These are phyloP conservation scores for Lasioglossum figueresi DNA, from an alignment of 2,888 invertebrate species.

Conservation along the genomic window DNA sequence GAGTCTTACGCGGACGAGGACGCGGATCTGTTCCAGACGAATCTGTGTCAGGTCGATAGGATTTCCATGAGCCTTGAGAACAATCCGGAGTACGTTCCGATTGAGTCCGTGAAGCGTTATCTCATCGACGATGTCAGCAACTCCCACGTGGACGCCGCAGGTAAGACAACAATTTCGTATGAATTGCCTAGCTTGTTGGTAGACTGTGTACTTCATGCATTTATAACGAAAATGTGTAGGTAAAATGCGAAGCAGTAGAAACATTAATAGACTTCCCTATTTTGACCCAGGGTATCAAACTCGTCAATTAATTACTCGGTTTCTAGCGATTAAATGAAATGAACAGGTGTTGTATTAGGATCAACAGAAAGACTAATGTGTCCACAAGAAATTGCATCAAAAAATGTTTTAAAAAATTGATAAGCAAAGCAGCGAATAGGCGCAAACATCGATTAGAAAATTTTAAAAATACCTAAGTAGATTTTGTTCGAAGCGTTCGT, in stretches of 20 bases:
- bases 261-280: not conserved
- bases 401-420: not conserved
- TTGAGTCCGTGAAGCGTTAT: constrained; percentile 78
- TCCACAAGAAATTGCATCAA: too few relatives aligned
- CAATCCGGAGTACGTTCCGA: constrained; percentile 80
- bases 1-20: constrained; percentile 67
- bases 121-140: constrained; percentile 73
- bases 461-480: not conserved
- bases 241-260: not conserved
- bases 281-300: not conserved
- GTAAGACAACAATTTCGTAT: constrained; percentile 41
- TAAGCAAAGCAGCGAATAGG: not conserved
- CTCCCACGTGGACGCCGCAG: constrained; percentile 53
- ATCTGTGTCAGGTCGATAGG: constrained; percentile 64
- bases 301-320: not conserved
- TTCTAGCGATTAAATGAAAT: not conserved
- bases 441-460: not conserved
- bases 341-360: too few relatives aligned
- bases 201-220: not conserved
- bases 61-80: constrained; percentile 71
- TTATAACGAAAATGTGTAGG: not conserved
- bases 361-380: too few relatives aligned
- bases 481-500: too few relatives aligned
- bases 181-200: not conserved
- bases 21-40: constrained; percentile 64